A percentile compares a stretch with the other conserved stretches of the same genome.
Conservation (phyloP, 2,888 invertebrate genomes). For the Scaptomyza flava region DNA sequence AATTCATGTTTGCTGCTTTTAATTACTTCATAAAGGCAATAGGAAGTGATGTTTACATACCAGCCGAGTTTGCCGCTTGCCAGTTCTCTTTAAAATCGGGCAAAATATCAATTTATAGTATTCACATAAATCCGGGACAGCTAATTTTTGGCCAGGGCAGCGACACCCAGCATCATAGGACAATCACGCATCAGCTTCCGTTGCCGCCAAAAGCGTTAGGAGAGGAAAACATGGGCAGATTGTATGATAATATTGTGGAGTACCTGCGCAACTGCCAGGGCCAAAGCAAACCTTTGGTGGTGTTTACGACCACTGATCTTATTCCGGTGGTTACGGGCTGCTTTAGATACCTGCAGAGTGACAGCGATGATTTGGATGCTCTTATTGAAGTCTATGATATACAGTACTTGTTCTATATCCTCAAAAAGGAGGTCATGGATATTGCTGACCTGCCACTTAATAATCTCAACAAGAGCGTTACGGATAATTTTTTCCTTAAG, state of each 20-base stretch:
- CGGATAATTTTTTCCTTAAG: conserved; percentile 72
- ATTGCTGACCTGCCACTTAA: conserved; percentile 62
- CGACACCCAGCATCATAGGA: conserved; percentile 84
- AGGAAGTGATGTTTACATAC: too few species aligned
- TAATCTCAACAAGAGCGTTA: conserved; percentile 62
- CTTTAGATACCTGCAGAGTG: conserved; percentile 69
- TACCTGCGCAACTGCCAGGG: conserved; percentile 78
- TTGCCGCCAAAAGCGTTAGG: conserved; percentile 83
- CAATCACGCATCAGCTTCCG: conserved; percentile 85
- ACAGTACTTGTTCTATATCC: conserved; percentile 76
- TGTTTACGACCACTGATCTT: conserved; percentile 83
- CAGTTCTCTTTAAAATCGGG: too few species aligned
- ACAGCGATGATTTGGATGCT: conserved; percentile 41
- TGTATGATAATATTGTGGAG: conserved; percentile 83
- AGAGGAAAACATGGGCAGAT: conserved; percentile 69
- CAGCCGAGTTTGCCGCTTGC: too few species aligned
- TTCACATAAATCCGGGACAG: too few species aligned
- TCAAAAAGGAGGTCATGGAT: conserved; percentile 80
- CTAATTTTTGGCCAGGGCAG: too few species aligned
- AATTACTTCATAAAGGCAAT: too few species aligned
- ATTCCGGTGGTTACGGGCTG: conserved; percentile 80
- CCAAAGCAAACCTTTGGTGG: conserved; percentile 76
- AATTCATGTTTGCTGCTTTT: too few species aligned
- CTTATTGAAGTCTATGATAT: conserved; percentile 73
- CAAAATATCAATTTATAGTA: too few species aligned